phyloP scores from a whole-genome alignment of 64 coral and sea anemone species.

The Exaiptasia diaphana region DNA sequence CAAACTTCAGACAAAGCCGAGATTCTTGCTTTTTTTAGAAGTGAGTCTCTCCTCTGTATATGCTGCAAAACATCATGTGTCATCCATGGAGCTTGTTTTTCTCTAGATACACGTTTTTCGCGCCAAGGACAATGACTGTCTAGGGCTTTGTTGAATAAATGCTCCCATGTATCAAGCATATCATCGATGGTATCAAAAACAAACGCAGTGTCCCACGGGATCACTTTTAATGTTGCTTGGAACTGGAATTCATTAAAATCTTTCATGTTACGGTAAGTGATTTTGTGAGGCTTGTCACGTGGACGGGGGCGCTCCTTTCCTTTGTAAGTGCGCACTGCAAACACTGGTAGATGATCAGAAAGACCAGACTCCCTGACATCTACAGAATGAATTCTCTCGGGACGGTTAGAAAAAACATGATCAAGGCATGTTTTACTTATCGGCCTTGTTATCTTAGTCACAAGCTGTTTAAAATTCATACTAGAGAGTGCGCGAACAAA shows the following conservation, averaged over 20 bases:
- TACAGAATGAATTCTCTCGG: slow-evolving; percentile 36
- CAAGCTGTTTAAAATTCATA: slow-evolving; percentile 60
- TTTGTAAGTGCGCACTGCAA: slow-evolving; percentile 47
- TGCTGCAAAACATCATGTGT: background rate
- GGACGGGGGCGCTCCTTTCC: background rate
- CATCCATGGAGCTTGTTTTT: background rate
- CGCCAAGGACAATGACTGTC: slow-evolving; percentile 16
- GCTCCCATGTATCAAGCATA: background rate
- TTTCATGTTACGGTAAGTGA: slow-evolving; percentile 20
- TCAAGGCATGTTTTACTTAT: slow-evolving; percentile 62
- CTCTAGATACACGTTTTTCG: background rate
- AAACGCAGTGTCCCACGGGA: slow-evolving; percentile 4
- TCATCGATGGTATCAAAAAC: slow-evolving; percentile 23
- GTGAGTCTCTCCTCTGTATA: background rate
- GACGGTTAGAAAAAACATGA: slow-evolving; percentile 64
- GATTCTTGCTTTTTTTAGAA: slow-evolving; percentile 5
- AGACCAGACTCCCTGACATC: slow-evolving; percentile 38
- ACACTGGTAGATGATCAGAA: slow-evolving; percentile 54
- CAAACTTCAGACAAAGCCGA: background rate
- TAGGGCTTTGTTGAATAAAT: background rate
- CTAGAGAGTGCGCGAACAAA: background rate
- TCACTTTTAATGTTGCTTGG: background rate
- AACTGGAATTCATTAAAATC: background rate
- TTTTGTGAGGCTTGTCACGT: background rate
- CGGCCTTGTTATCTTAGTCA: slow-evolving; percentile 43